Base-by-base conservation (phyloP, 2,888 invertebrate genomes). In the Eurytoma adleriae region DNA sequence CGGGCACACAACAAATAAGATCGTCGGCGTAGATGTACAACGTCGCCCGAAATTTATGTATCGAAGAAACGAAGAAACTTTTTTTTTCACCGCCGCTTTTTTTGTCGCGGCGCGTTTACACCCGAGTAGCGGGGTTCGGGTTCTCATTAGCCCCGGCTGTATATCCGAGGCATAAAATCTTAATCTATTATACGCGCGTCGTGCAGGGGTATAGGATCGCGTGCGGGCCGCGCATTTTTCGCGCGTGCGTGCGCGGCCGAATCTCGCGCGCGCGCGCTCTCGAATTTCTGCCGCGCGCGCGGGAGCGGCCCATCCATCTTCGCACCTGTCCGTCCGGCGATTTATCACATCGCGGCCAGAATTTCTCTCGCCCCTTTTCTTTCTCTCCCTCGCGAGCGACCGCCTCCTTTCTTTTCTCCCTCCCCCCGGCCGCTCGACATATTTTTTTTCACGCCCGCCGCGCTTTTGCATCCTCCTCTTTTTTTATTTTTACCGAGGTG, bases 251-350 rank as follows among this genome's bases (percentile, higher is more conserved):
- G 40, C 57, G 61, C 16, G 70, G 61, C 62, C 40, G 67, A 78
- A 71, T 67, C 67, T 67, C 59, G 52, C 56, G 24, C 20, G 14
- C 68, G 18, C 61, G 59, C 59, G 67, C 73, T 75, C 71, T 75
- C 62, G 67, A 75, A 75, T 75, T 57, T 52, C 73, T 70, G 59
- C 50, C 40, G 54, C 10, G 20, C 18, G 30, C 40, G 54, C 10
- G 20, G 57, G 30, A 2, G 62, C 62, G 13, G 61, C 68, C 73
- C 52, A 81, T 81, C 78, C 78, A 67, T 81, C 80, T 81, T 81
- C 77, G 72, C 80, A 81, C 80, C 80, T 81, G 80, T 78, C 80
- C 54, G 73, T 74, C 74, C 78, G 61, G 57, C 80, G 70, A 81
- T 81, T 81, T 78, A 81, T 81, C 78, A 77, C 80, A 24, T 30